Evolutionary conservation across 2,888 invertebrate species (phyloP).

Genomic region (Pachycephus smyrnensis): DNA sequence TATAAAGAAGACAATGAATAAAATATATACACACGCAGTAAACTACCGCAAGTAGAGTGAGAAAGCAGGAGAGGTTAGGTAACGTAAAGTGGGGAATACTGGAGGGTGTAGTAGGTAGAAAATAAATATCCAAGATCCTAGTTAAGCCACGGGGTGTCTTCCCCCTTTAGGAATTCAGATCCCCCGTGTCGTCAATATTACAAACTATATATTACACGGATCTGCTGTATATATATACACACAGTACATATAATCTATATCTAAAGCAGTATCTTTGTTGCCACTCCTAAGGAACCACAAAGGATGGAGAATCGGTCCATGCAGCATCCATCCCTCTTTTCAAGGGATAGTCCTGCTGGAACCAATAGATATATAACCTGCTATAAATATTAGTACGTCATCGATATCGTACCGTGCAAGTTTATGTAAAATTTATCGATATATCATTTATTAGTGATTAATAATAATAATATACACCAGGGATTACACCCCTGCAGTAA

Average conservation of each 20-base stretch:
- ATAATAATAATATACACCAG: neutral
- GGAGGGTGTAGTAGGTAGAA: constrained; percentile 17
- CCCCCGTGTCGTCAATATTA: constrained; percentile 32
- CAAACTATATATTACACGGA: constrained; percentile 26
- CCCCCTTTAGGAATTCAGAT: constrained; percentile 25
- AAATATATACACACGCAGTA: neutral
- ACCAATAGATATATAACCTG: constrained; percentile 7
- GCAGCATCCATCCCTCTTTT: constrained; percentile 7
- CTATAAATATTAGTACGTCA: constrained; percentile 31
- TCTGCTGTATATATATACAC: neutral
- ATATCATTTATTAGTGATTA: constrained; percentile 7
- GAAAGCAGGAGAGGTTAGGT: neutral
- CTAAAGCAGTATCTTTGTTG: neutral
- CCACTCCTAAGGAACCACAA: neutral
- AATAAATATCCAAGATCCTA: constrained; percentile 40
- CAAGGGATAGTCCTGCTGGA: neutral
- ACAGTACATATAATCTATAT: neutral
- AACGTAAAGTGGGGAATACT: neutral
- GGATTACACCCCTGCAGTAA: neutral
- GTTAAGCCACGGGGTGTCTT: constrained; percentile 30
- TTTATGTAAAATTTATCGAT: neutral
- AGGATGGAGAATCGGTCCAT: constrained; percentile 5
- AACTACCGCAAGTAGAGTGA: neutral
- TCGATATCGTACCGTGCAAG: constrained; percentile 16
- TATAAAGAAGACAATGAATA: neutral